Percentiles rank a stretch among this genome's conserved stretches.
phyloP scores from a whole-genome alignment of 2,888 invertebrate genomes.

The Metellina segmentata region DNA sequence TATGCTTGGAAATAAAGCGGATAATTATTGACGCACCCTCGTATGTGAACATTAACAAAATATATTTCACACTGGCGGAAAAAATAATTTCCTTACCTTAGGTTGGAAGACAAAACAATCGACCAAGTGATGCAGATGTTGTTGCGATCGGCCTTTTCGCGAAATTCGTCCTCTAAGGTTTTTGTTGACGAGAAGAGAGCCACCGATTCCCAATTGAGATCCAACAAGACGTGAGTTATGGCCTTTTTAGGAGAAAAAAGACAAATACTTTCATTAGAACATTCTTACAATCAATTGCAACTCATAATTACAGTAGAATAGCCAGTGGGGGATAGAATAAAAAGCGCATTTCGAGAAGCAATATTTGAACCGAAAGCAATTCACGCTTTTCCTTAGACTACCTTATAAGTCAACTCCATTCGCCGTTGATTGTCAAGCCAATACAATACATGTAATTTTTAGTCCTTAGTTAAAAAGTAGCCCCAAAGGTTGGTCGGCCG shows the following conservation, averaged over 20 bases:
- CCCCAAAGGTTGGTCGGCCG: no score
- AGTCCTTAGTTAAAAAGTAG: background rate
- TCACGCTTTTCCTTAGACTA: background rate
- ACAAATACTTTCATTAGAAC: no score
- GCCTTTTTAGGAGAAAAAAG: slow-evolving; percentile 3
- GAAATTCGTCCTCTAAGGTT: slow-evolving; percentile 51
- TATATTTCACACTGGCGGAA: background rate
- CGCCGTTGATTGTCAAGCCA: no score
- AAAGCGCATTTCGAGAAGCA: background rate
- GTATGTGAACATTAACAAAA: background rate
- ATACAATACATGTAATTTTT: no score
- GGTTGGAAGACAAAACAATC: background rate
- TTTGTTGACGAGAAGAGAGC: slow-evolving; percentile 57
- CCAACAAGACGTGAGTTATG: slow-evolving; percentile 39
- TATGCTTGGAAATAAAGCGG: background rate
- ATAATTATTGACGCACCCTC: background rate
- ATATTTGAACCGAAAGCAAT: background rate
- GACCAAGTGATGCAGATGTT: slow-evolving; percentile 65
- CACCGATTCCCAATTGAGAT: slow-evolving; percentile 66
- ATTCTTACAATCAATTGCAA: no score
- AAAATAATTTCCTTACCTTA: slow-evolving; percentile 2
- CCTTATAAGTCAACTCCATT: background rate
- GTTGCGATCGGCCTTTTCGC: slow-evolving; percentile 21
- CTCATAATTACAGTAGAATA: no score
- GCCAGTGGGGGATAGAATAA: no score